Percentiles rank a stretch among this genome's conserved stretches.
Conservation (phyloP, 2,888 invertebrate species). For the Sarcophaga carnaria region DNA sequence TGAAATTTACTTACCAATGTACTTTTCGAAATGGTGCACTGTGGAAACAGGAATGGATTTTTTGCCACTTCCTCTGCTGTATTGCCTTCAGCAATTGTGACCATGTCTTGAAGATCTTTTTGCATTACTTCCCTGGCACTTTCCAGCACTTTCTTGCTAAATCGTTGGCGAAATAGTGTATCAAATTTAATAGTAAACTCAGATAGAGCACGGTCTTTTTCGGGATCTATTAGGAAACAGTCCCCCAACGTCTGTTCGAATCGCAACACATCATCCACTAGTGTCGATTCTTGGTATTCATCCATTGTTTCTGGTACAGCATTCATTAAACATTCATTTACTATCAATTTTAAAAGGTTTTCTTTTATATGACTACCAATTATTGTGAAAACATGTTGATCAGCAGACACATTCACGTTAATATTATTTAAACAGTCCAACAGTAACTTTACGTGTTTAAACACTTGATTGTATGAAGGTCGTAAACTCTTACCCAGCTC, state of each 20-base stretch:
- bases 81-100: slow-evolving; percentile 83
- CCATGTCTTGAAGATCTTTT: slow-evolving; percentile 90
- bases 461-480: slow-evolving; percentile 79
- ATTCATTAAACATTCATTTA: slow-evolving; percentile 88
- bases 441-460: slow-evolving; percentile 76
- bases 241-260: slow-evolving; percentile 86
- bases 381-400: slow-evolving; percentile 79
- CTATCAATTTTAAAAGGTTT: slow-evolving; percentile 86
- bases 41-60: slow-evolving; percentile 79
- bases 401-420: slow-evolving; percentile 77
- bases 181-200: slow-evolving; percentile 89
- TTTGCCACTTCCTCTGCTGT: slow-evolving; percentile 72
- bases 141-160: slow-evolving; percentile 87
- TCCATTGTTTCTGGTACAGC: slow-evolving; percentile 90
- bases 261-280: slow-evolving; percentile 85
- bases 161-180: slow-evolving; percentile 88
- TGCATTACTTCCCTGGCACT: slow-evolving; percentile 88
- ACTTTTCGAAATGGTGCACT: slow-evolving; percentile 81
- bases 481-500: slow-evolving; percentile 72
- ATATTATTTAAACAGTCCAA: slow-evolving; percentile 77
- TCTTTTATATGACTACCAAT: slow-evolving; percentile 84
- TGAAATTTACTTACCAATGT: slow-evolving; percentile 79
- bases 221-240: slow-evolving; percentile 83
- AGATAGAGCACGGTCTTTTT: slow-evolving; percentile 84
- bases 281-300: slow-evolving; percentile 86